Evolutionary conservation across 2,888 invertebrate genomes (phyloP).

Genomic region (Autographa gamma): DNA sequence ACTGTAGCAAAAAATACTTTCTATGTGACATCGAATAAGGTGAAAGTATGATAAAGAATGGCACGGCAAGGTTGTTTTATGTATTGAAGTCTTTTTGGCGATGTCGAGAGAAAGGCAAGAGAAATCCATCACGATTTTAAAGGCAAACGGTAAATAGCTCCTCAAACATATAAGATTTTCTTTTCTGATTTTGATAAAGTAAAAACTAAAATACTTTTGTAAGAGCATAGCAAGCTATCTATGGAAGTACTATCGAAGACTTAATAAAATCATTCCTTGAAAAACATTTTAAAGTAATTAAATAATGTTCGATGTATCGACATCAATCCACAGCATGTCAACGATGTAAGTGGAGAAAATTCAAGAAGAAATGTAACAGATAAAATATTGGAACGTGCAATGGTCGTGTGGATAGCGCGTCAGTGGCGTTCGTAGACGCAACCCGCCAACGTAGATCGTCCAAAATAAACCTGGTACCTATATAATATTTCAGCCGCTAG

Average conservation of each 20-base stretch:
- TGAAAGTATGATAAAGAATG: conserved; percentile 66
- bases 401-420: conserved; percentile 68
- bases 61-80: conserved; percentile 23
- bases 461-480: conserved; percentile 81
- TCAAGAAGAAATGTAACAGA: conserved; percentile 53
- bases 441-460: conserved; percentile 80
- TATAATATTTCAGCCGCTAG: conserved; percentile 78
- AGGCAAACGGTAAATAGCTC: conserved; percentile 8
- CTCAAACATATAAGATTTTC: background rate
- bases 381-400: conserved; percentile 65
- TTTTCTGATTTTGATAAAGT: no score
- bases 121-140: conserved; percentile 51
- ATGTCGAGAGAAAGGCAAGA: conserved; percentile 61
- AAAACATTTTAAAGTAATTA: background rate
- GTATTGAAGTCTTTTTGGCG: conserved; percentile 52
- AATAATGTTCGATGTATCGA: background rate
- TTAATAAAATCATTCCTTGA: background rate
- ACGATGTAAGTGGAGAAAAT: conserved; percentile 23
- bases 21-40: conserved; percentile 51
- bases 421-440: conserved; percentile 75
- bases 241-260: no score
- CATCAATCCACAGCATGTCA: conserved; percentile 2
- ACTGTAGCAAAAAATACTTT: conserved; percentile 34
- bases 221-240: background rate
- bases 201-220: background rate